Evolutionary conservation across 2,797 vertebrate genomes (phyloP).

Genomic region (Molossus alvarezi): DNA sequence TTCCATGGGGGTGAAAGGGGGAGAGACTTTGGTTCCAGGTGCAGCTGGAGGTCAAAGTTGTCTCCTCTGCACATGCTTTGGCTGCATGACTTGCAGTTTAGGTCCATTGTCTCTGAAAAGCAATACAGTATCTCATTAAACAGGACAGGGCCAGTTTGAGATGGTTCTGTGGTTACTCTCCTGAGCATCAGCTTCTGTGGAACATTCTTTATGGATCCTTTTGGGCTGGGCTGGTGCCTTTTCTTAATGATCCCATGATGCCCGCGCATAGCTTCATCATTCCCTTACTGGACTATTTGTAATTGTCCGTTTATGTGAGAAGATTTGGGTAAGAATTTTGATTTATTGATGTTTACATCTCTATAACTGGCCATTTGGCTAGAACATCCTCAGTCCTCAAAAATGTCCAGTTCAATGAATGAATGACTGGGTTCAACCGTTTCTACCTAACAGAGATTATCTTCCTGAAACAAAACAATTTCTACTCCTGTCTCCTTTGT

Average conservation of each 20-base stretch:
- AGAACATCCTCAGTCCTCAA: background rate
- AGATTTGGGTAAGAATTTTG: background rate
- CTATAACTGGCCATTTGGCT: background rate
- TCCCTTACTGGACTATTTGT: background rate
- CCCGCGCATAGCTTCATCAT: background rate
- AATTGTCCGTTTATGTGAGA: background rate
- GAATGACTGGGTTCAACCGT: background rate
- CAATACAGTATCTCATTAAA: too few species aligned
- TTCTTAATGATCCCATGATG: background rate
- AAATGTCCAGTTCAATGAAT: background rate
- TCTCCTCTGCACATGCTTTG: too few species aligned
- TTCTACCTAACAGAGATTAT: background rate
- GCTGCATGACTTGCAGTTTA: too few species aligned
- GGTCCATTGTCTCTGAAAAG: too few species aligned
- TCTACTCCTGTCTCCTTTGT: background rate
- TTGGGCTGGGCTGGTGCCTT: background rate
- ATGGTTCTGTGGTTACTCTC: background rate
- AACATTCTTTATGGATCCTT: background rate
- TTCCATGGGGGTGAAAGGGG: too few species aligned
- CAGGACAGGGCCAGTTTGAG: background rate
- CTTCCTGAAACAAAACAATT: background rate
- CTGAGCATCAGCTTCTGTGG: background rate
- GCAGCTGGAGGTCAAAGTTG: too few species aligned
- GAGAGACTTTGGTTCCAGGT: background rate
- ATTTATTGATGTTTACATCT: background rate